Evolutionary conservation across 2,113 vertebrate genomes (phyloP).

Genomic region (Baryphthengus martii): DNA sequence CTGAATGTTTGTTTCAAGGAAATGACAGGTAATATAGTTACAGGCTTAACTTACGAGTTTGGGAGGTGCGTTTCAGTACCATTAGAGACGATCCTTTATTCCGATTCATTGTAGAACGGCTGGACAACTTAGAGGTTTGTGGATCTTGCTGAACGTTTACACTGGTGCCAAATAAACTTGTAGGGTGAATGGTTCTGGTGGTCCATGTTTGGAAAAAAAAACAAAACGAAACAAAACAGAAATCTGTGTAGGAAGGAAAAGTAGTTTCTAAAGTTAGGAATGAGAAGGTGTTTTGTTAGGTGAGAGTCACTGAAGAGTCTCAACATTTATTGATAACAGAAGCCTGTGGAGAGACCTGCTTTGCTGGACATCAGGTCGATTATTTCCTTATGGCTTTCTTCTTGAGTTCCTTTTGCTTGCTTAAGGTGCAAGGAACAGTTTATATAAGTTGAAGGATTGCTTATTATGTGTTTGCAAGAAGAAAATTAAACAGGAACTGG

Average conservation of each 20-base stretch:
- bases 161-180: not conserved
- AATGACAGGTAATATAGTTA: not conserved
- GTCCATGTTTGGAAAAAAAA: not conserved
- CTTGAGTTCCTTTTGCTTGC: not conserved
- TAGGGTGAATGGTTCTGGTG: not conserved
- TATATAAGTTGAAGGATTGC: not conserved
- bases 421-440: not conserved
- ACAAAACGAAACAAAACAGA: too few species aligned
- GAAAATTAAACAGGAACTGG: not conserved
- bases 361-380: not conserved
- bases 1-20: conserved; percentile 2
- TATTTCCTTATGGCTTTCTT: not conserved
- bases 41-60: not conserved
- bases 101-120: not conserved
- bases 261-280: not conserved
- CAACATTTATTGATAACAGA: not conserved
- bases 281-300: not conserved
- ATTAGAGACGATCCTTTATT: not conserved
- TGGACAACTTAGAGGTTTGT: not conserved
- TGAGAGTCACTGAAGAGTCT: not conserved
- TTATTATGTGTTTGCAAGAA: not conserved
- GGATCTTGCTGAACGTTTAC: not conserved
- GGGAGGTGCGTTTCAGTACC: not conserved
- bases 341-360: not conserved
- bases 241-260: not conserved